phyloP scores from a whole-genome alignment of 2,113 vertebrate species.

The Toxostoma redivivum region DNA sequence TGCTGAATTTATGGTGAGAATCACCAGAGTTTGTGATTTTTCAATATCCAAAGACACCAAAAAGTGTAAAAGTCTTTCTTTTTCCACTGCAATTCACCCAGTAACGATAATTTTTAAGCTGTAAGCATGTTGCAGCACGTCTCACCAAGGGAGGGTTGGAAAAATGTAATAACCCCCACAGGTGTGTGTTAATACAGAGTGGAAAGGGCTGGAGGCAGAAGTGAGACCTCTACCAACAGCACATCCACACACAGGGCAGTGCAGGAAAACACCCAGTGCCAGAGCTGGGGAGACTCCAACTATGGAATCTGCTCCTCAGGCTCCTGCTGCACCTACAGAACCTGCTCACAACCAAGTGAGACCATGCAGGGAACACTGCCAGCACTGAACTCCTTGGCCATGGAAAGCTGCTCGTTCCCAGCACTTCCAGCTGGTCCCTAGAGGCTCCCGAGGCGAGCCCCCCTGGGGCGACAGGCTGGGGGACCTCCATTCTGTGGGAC shows the following conservation, averaged over 20 bases:
- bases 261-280: neutral
- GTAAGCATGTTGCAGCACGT: neutral
- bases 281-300: neutral
- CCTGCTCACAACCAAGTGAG: neutral
- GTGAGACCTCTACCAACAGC: accelerated
- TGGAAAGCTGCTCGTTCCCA: accelerated
- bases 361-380: accelerated
- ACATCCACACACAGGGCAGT: neutral
- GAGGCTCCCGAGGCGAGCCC: accelerated
- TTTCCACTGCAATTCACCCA: neutral
- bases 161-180: accelerated
- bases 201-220: neutral
- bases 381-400: neutral
- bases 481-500: neutral
- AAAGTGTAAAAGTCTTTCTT: neutral
- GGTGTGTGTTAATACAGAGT: neutral
- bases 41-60: neutral
- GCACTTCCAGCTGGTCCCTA: accelerated
- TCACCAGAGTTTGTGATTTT: neutral
- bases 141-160: accelerated
- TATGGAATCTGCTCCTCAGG: neutral
- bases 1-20: neutral
- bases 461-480: neutral
- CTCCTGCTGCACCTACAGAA: neutral
- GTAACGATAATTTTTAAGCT: neutral